Conservation (phyloP, 2,113 vertebrate species). For the Centrocercus urophasianus region DNA sequence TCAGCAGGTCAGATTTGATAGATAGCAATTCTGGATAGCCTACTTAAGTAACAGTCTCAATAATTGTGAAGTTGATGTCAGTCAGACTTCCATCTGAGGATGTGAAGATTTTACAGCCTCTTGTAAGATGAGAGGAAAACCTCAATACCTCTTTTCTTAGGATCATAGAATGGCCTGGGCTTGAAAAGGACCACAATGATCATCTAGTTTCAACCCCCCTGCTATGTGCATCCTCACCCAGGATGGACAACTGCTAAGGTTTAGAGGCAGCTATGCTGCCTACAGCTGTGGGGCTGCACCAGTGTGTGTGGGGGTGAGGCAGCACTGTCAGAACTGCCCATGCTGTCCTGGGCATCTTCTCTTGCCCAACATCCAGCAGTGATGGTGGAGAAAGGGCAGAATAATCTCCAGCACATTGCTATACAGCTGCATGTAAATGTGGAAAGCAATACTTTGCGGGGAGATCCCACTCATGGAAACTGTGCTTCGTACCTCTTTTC, state of each 20-base stretch:
- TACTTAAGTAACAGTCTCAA: background rate
- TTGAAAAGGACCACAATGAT: no score
- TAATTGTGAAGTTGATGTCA: background rate
- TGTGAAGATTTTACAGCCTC: background rate
- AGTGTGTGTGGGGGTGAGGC: background rate
- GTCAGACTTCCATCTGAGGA: background rate
- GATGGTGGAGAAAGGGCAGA: background rate
- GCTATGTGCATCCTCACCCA: background rate
- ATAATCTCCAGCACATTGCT: background rate
- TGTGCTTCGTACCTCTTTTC: background rate
- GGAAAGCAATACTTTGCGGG: background rate
- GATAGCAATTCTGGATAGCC: conserved; percentile 3
- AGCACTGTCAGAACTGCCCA: background rate
- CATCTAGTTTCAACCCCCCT: no score
- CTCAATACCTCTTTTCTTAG: background rate
- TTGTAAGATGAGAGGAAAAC: background rate
- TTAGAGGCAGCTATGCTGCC: background rate
- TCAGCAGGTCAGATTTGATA: background rate
- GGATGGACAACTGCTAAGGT: background rate
- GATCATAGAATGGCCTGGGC: no score
- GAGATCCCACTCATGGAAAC: background rate
- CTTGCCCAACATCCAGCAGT: background rate
- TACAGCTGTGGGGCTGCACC: background rate
- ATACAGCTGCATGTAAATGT: background rate
- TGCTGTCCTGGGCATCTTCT: background rate